A percentile compares a stretch with the other conserved stretches of the same genome.
Conservation (phyloP, 92 coral and sea anemone genomes). For the Porites rus region DNA sequence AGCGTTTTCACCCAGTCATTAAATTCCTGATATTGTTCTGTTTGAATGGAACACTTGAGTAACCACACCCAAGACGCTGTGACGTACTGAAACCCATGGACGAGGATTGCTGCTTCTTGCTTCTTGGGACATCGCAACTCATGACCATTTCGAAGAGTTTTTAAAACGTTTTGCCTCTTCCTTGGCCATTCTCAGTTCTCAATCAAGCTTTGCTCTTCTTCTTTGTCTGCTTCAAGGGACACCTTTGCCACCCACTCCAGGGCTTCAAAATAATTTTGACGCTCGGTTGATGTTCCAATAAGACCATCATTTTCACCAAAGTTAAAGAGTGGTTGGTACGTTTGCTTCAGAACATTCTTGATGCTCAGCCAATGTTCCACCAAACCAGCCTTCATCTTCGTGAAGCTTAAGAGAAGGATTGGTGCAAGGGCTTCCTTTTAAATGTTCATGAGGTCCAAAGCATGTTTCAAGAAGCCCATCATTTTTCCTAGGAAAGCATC, state of each 20-base stretch:
- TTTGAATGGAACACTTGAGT: slow-evolving; percentile 32
- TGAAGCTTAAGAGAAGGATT: no score
- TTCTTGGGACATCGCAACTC: slow-evolving; percentile 41
- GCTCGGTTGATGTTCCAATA: slow-evolving; percentile 54
- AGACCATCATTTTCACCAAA: slow-evolving; percentile 39
- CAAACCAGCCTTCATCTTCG: no score
- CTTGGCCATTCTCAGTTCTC: slow-evolving; percentile 28
- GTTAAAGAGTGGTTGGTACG: slow-evolving; percentile 1
- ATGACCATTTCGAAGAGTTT: slow-evolving; percentile 22
- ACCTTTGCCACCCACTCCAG: slow-evolving; percentile 38
- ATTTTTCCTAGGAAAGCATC: slow-evolving; percentile 1
- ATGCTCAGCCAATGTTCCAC: slow-evolving; percentile 23
- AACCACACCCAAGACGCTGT: slow-evolving; percentile 49
- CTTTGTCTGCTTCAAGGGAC: slow-evolving; percentile 48
- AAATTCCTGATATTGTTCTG: slow-evolving; percentile 43
- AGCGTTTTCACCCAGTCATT: slow-evolving; percentile 70
- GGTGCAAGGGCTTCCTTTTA: neutral
- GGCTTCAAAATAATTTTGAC: slow-evolving; percentile 45
- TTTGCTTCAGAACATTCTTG: slow-evolving; percentile 27
- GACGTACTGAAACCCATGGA: slow-evolving; percentile 49
- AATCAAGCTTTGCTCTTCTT: slow-evolving; percentile 9
- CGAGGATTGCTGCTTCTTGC: slow-evolving; percentile 44
- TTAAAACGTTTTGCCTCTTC: slow-evolving; percentile 18
- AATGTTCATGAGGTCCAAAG: slow-evolving; percentile 22
- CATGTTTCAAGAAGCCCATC: slow-evolving; percentile 54